A percentile compares a stretch with the other conserved stretches of the same genome.
phyloP scores from a whole-genome alignment of 2,797 vertebrate species.

The Mastacembelus armatus region DNA sequence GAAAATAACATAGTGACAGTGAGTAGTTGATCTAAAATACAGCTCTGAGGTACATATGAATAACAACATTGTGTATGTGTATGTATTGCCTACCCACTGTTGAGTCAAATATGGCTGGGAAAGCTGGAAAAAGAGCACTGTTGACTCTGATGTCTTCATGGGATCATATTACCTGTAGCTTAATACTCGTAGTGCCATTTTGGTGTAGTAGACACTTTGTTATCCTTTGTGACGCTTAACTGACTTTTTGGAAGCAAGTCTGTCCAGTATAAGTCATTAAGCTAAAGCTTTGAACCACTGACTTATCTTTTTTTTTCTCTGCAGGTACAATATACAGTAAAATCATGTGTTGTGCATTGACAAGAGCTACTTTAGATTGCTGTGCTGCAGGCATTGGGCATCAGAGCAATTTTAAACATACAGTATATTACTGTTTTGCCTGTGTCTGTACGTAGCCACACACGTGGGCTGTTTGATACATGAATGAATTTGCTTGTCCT shows the following conservation, averaged over 20 bases:
- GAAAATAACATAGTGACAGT: conserved; percentile 13
- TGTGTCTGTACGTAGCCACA: no score
- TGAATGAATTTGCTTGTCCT: no score
- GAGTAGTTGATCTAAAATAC: conserved; percentile 14
- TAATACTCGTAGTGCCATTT: background rate
- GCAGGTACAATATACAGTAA: no score
- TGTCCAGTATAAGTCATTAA: no score
- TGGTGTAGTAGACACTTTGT: background rate
- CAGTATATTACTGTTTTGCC: no score
- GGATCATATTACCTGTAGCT: conserved; percentile 13
- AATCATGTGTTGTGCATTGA: no score
- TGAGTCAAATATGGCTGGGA: background rate
- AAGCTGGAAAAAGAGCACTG: conserved; percentile 9
- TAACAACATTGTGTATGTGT: background rate
- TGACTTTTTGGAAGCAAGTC: background rate
- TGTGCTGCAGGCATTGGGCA: no score
- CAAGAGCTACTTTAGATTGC: no score
- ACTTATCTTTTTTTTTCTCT: no score
- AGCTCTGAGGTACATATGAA: conserved; percentile 7
- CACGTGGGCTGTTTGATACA: no score
- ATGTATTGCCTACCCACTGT: background rate
- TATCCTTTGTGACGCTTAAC: background rate
- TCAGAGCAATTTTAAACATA: no score
- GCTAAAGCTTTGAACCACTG: no score
- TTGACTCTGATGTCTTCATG: conserved; percentile 3